Percentiles rank a stretch among this genome's conserved stretches.
Evolutionary conservation across 1,140 invertebrate genomes (phyloP).

Genomic region (Drosophila watanabei): DNA sequence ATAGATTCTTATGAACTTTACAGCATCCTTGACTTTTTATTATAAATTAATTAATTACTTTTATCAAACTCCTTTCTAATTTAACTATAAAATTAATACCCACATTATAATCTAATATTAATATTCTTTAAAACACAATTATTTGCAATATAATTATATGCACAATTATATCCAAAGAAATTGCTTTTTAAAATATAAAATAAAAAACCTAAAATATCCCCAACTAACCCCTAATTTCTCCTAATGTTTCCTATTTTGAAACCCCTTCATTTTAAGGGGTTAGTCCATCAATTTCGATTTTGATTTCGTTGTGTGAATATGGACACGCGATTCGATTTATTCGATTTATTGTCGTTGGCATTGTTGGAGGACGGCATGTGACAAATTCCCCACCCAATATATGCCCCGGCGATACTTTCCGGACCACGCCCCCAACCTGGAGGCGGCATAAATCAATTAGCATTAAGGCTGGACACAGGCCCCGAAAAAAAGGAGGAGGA

Average conservation of each 20-base stretch:
- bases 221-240: not conserved
- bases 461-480: slow-evolving; percentile 55
- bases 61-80: too few species aligned
- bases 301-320: slow-evolving; percentile 66
- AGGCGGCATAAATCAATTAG: slow-evolving; percentile 74
- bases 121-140: too few species aligned
- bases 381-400: slow-evolving; percentile 18
- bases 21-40: too few species aligned
- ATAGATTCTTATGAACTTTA: too few species aligned
- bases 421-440: slow-evolving; percentile 19
- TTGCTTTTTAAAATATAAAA: not conserved
- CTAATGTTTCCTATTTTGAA: not conserved
- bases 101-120: too few species aligned
- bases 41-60: too few species aligned
- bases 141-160: too few species aligned
- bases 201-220: too few species aligned
- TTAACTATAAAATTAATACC: too few species aligned
- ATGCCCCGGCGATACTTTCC: slow-evolving; percentile 1
- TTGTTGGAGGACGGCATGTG: slow-evolving; percentile 25
- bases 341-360: too few species aligned
- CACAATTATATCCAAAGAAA: too few species aligned
- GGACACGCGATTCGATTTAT: slow-evolving; percentile 32
- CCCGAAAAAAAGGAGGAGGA: not conserved
- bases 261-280: slow-evolving; percentile 31
- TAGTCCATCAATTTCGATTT: slow-evolving; percentile 67